These are phyloP conservation scores for Tychaedon coryphoeus DNA, from an alignment of 2,113 vertebrate genomes.

Conservation along the genomic window DNA sequence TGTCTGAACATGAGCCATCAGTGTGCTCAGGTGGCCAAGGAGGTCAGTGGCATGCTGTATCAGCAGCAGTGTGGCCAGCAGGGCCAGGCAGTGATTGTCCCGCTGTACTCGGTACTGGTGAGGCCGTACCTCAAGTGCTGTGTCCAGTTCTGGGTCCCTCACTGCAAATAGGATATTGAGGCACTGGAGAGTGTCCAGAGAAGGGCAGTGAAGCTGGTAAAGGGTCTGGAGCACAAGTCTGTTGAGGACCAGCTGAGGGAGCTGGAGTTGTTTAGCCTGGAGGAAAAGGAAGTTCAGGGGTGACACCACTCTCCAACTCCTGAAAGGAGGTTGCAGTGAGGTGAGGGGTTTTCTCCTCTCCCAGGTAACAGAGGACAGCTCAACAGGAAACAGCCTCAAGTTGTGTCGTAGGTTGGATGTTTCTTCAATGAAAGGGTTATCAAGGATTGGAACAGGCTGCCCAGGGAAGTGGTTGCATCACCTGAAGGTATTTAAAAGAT, in stretches of 20 bases:
- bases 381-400: neutral
- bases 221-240: neutral
- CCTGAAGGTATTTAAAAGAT: neutral
- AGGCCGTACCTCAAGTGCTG: neutral
- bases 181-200: neutral
- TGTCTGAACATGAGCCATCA: neutral
- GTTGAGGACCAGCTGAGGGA: neutral
- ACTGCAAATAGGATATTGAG: neutral
- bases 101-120: rapidly evolving
- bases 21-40: neutral
- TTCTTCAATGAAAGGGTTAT: neutral
- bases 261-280: neutral
- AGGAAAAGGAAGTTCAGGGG: neutral
- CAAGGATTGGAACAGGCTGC: neutral
- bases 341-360: neutral
- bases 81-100: neutral
- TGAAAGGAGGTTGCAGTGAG: neutral
- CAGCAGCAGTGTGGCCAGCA: neutral
- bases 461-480: neutral
- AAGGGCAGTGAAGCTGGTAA: too few species aligned
- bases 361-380: neutral
- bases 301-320: neutral
- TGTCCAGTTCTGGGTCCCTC: neutral
- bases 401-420: neutral
- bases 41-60: neutral